phyloP scores from a whole-genome alignment of 2,113 vertebrate species.

The Odontesthes bonariensis region DNA sequence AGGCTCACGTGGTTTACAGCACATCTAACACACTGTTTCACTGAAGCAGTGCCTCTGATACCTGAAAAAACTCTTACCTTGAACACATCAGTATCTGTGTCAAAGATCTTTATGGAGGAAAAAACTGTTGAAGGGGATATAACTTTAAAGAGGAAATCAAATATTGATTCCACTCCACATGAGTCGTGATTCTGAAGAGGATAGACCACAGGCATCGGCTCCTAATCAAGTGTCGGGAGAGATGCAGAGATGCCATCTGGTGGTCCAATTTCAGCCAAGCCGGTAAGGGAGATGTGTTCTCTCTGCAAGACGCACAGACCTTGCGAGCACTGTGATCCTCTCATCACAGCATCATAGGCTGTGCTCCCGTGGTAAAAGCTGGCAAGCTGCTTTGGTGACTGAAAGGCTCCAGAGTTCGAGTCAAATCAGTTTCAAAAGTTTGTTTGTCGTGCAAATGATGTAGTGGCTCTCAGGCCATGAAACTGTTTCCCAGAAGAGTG shows the following conservation, averaged over 20 bases:
- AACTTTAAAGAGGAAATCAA: conserved; percentile 65
- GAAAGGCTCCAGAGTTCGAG: conserved; percentile 55
- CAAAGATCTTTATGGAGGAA: conserved; percentile 7
- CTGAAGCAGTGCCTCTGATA: conserved; percentile 7
- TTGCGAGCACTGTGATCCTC: conserved; percentile 46
- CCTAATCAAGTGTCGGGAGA: conserved; percentile 72
- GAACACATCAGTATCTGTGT: conserved; percentile 26
- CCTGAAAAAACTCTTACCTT: conserved; percentile 8
- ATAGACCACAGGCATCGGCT: conserved; percentile 63
- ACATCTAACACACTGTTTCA: neutral
- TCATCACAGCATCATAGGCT: conserved; percentile 52
- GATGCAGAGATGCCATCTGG: conserved; percentile 78
- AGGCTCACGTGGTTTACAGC: conserved; percentile 10
- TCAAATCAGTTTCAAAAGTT: conserved; percentile 50
- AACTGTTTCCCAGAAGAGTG: neutral
- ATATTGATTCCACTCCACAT: conserved; percentile 70
- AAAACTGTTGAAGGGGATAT: conserved; percentile 31
- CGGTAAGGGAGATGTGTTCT: conserved; percentile 68
- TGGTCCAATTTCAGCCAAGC: conserved; percentile 74
- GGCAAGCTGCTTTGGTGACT: conserved; percentile 55
- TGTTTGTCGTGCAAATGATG: conserved; percentile 44
- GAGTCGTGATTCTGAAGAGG: conserved; percentile 53
- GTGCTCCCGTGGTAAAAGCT: conserved; percentile 47
- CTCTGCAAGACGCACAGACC: conserved; percentile 52
- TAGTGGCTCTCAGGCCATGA: neutral